Evolutionary conservation across 2,797 vertebrate species (phyloP), one percentile per base, ranked within the genome.

Genomic region (Lithobates sylvaticus): DNA sequence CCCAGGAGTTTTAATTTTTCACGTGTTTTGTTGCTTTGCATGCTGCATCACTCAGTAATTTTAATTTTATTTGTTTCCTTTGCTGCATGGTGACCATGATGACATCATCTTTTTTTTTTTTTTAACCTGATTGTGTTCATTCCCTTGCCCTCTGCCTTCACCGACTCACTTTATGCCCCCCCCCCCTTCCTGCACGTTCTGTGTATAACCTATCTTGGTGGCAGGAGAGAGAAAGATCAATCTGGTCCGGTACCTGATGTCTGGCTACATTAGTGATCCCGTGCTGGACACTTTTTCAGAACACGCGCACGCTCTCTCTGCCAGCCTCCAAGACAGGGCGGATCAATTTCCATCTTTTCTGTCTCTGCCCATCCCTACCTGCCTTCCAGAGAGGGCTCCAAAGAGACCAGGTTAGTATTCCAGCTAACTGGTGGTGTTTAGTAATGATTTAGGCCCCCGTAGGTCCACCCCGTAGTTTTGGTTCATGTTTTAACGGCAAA

Each of bases 181-280:
- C 15, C 32, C 32, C 2, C 32, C 32, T 1, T 36, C 6, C 21
- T 36, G 32, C 36, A 16, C 64, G 18, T 74, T 32, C n/a, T 16
- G 61, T 65, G 8, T 65, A 26, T n/a, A 65, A n/a, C 6, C 0
- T 65, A 79, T 36, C 81, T 85, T 87, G 76, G 80, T 89, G 99
- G 97, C 97, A 94, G 94, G 97, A 89, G 94, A 97, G 83, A 96
- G 96, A 95, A 98, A 97, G 92, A 97, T 98, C 90, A 96, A 97
- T 90, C 92, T 98, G 92, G 91, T 98, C 91, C 95, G 95, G 89
- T 98, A 97, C 94, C 96, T 99, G 50, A 93, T 98, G 96, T 97
- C 95, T 86, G 96, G 94, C 90, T 98, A 96, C 92, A 93, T 99
- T 90, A 96, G 96, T 79, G 94, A 92, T 89, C 96, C 94, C 88